These are phyloP conservation scores for Scophthalmus maximus DNA, from an alignment of 2,113 vertebrate species.

Conservation along the genomic window DNA sequence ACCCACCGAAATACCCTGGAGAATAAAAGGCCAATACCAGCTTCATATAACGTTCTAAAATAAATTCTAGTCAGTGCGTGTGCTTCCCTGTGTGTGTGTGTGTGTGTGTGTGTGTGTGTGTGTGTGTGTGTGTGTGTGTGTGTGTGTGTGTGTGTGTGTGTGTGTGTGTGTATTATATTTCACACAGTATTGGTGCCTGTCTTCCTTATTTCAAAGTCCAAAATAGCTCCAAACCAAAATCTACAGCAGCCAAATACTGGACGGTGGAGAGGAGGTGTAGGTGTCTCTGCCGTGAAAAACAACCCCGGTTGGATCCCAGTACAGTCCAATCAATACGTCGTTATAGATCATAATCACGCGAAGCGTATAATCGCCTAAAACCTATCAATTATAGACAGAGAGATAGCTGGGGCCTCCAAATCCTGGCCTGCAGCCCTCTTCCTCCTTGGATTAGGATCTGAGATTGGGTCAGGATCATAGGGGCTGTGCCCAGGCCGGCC, in stretches of 20 bases:
- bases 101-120: background rate
- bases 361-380: constrained; percentile 84
- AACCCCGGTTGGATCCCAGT: constrained; percentile 68
- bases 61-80: background rate
- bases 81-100: background rate
- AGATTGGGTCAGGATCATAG: constrained; percentile 85
- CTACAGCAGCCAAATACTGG: constrained; percentile 56
- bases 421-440: constrained; percentile 85
- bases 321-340: constrained; percentile 83
- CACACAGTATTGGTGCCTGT: constrained; percentile 16
- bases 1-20: constrained; percentile 16
- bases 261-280: constrained; percentile 51
- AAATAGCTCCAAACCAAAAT: constrained; percentile 66
- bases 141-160: no score
- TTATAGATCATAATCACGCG: constrained; percentile 87
- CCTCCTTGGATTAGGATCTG: constrained; percentile 86
- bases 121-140: no score
- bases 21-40: constrained; percentile 32
- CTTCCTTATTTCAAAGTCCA: constrained; percentile 49
- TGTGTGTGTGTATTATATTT: constrained; percentile 3
- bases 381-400: constrained; percentile 86
- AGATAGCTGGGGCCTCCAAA: constrained; percentile 81
- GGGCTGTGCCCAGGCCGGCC: constrained; percentile 77
- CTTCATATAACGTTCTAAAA: constrained; percentile 17
- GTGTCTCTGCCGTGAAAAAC: constrained; percentile 65